A percentile compares a stretch with the other conserved stretches of the same genome.
Conservation (phyloP, 2,797 vertebrate species). For the Loris lydekkerianus region DNA sequence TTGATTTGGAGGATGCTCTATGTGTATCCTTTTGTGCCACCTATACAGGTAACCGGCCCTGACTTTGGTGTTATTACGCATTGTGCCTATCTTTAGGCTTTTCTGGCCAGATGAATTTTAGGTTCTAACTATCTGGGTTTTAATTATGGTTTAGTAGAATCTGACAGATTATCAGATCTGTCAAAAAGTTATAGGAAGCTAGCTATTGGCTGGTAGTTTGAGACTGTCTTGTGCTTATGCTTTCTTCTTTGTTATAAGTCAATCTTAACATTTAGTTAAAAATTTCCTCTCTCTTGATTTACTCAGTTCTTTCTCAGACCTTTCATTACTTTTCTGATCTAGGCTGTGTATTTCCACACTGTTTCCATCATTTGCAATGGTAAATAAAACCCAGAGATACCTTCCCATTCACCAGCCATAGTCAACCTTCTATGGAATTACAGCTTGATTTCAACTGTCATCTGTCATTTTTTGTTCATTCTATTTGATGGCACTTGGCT, state of each 20-base stretch:
- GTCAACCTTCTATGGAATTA: background rate
- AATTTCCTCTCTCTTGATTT: background rate
- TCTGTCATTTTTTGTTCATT: conserved; percentile 37
- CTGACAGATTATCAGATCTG: background rate
- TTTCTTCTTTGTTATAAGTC: background rate
- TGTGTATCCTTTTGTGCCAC: background rate
- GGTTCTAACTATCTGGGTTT: conserved; percentile 33
- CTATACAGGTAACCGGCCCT: background rate
- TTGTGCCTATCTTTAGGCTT: background rate
- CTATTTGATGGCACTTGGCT: conserved; percentile 6
- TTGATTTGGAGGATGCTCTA: background rate
- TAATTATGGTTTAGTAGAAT: background rate
- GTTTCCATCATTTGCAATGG: background rate
- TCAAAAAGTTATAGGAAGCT: background rate
- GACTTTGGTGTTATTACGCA: background rate
- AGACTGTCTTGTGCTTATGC: background rate
- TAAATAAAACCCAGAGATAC: background rate
- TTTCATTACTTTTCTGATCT: background rate
- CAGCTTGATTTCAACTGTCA: background rate
- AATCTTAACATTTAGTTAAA: background rate
- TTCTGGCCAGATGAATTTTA: conserved; percentile 43
- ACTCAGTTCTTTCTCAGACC: background rate
- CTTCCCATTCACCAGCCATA: background rate
- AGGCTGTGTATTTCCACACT: background rate
- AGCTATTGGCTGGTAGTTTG: background rate